These are phyloP conservation scores for Pantherophis vulpinus DNA, from an alignment of 2,797 vertebrate species.

Conservation along the genomic window DNA sequence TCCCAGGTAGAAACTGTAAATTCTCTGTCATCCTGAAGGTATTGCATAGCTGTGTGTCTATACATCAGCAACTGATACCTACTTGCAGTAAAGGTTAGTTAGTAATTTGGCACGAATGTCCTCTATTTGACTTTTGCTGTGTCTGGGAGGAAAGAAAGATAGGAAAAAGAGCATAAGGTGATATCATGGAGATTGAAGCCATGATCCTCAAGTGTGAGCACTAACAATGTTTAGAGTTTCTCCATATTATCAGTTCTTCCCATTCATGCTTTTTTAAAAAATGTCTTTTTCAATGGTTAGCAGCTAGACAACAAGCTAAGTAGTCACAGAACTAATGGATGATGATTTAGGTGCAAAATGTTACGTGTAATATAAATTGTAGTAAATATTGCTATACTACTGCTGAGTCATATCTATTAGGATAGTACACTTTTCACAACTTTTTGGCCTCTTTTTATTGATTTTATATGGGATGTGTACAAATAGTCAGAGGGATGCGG, in stretches of 20 bases:
- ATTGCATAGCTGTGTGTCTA: constrained; percentile 44
- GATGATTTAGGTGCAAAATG: neutral
- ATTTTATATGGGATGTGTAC: neutral
- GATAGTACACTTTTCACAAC: neutral
- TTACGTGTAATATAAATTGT: neutral
- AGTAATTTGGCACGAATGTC: constrained; percentile 55
- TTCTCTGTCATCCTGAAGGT: constrained; percentile 35
- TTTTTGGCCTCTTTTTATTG: neutral
- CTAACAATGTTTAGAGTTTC: neutral
- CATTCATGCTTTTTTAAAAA: neutral
- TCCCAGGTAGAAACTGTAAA: constrained; percentile 34
- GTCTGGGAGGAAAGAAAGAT: constrained; percentile 26
- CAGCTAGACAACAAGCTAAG: neutral
- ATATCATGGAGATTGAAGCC: neutral
- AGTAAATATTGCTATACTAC: neutral
- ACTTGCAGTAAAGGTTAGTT: constrained; percentile 29
- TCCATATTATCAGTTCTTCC: neutral
- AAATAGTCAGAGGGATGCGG: neutral
- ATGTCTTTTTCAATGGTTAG: neutral
- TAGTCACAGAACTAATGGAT: neutral
- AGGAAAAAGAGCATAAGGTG: constrained; percentile 15
- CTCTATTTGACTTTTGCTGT: constrained; percentile 60
- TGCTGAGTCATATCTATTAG: neutral
- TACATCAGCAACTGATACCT: constrained; percentile 54
- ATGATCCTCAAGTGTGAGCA: neutral